Conservation (phyloP, 2,797 vertebrate species). For the Malacoctenus gilli region DNA sequence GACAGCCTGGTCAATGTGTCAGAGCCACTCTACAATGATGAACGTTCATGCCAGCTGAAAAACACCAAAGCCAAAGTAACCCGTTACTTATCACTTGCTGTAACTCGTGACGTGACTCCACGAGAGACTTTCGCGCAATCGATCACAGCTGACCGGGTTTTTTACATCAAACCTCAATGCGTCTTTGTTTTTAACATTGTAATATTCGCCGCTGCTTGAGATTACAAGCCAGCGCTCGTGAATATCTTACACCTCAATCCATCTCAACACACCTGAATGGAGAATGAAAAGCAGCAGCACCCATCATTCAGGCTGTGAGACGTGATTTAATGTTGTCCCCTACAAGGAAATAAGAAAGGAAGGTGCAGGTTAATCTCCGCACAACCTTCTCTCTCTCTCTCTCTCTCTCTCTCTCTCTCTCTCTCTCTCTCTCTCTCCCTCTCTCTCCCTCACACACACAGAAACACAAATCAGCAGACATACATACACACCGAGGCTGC, state of each 20-base stretch:
- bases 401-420: background rate
- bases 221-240: background rate
- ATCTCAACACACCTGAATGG: constrained; percentile 17
- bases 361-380: constrained; percentile 54
- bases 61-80: too few relatives aligned
- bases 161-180: background rate
- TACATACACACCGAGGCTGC: constrained; percentile 25
- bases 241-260: constrained; percentile 15
- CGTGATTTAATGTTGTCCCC: constrained; percentile 55
- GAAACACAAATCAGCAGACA: constrained; percentile 33
- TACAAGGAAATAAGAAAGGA: constrained; percentile 47
- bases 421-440: background rate
- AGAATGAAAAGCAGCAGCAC: constrained; percentile 43
- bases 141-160: background rate
- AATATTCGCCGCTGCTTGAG: background rate
- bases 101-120: too few relatives aligned
- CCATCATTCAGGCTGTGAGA: constrained; percentile 56
- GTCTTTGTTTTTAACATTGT: background rate
- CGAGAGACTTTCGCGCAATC: background rate
- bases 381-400: too few relatives aligned
- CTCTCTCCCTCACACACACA: constrained; percentile 1
- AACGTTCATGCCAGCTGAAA: too few relatives aligned
- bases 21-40: too few relatives aligned
- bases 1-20: too few relatives aligned
- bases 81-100: too few relatives aligned